These are phyloP conservation scores for Orius laevigatus DNA, from an alignment of 1,140 invertebrate species.

Conservation along the genomic window DNA sequence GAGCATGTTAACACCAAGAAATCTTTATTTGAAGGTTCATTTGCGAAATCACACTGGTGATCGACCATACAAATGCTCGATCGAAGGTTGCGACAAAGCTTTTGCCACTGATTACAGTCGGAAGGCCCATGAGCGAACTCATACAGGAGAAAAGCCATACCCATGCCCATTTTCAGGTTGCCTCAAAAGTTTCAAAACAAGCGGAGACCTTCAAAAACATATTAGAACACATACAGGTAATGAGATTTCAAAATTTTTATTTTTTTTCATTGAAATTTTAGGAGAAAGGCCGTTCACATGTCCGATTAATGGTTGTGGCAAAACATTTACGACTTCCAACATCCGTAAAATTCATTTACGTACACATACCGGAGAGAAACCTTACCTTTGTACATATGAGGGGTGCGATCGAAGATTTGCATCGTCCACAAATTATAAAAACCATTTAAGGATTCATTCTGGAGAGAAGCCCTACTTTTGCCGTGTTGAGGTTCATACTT, in stretches of 20 bases:
- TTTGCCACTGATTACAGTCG: slow-evolving; percentile 52
- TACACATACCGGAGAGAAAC: slow-evolving; percentile 45
- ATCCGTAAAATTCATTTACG: slow-evolving; percentile 47
- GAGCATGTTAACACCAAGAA: no score
- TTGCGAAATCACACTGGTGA: slow-evolving; percentile 45
- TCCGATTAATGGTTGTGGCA: slow-evolving; percentile 41
- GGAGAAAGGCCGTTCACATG: slow-evolving; percentile 51
- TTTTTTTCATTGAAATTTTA: slow-evolving; percentile 20
- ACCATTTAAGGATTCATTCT: slow-evolving; percentile 42
- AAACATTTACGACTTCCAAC: slow-evolving; percentile 57
- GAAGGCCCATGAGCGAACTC: slow-evolving; percentile 47
- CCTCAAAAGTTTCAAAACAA: slow-evolving; percentile 47
- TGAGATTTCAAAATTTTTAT: slow-evolving; percentile 2
- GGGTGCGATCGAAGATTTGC: slow-evolving; percentile 44
- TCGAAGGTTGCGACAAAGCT: slow-evolving; percentile 40
- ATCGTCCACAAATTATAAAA: slow-evolving; percentile 54
- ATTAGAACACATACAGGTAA: slow-evolving; percentile 50
- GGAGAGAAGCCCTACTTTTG: slow-evolving; percentile 41
- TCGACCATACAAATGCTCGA: slow-evolving; percentile 40
- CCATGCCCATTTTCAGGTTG: slow-evolving; percentile 38
- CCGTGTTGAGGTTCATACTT: slow-evolving; percentile 25
- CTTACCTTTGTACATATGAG: slow-evolving; percentile 39
- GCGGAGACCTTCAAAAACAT: slow-evolving; percentile 52
- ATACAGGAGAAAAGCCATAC: slow-evolving; percentile 53
- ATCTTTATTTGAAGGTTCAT: slow-evolving; percentile 38